A percentile compares a stretch with the other conserved stretches of the same genome.
Conservation (phyloP, 2,113 vertebrate genomes). For the Rhinolophus ferrumequinum region DNA sequence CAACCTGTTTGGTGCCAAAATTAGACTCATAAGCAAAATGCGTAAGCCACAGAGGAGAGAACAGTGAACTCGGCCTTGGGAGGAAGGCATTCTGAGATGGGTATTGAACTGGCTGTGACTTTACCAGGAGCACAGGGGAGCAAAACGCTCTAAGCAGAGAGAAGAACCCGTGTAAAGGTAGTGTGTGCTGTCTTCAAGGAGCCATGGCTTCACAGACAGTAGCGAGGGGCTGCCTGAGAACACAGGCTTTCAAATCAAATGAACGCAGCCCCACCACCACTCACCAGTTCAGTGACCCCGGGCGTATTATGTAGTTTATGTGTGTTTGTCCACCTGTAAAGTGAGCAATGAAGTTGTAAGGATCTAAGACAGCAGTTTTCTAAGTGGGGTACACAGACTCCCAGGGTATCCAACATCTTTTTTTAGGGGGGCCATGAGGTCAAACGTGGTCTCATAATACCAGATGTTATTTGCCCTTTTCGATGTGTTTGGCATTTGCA, state of each 20-base stretch:
- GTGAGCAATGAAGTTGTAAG: not conserved
- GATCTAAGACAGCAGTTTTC: not conserved
- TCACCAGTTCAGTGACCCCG: not conserved
- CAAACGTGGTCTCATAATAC: not conserved
- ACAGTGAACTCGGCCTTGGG: not conserved
- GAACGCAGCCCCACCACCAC: not conserved
- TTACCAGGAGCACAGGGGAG: not conserved
- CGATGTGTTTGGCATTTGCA: not conserved
- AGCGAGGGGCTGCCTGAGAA: not conserved
- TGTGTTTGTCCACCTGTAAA: not conserved
- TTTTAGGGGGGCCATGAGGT: not conserved
- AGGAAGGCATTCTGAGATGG: not conserved
- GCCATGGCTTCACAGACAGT: not conserved
- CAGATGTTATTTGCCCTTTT: not conserved
- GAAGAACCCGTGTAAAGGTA: not conserved
- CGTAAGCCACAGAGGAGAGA: not conserved
- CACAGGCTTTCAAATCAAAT: not conserved
- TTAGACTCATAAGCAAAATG: not conserved
- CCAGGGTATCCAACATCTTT: not conserved
- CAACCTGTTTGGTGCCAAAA: not conserved
- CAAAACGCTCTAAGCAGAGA: not conserved
- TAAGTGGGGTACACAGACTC: not conserved
- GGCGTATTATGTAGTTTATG: not conserved
- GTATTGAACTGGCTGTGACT: not conserved
- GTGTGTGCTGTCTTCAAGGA: not conserved